phyloP scores from a whole-genome alignment of 2,888 invertebrate species.

The Piscicola geometra region DNA sequence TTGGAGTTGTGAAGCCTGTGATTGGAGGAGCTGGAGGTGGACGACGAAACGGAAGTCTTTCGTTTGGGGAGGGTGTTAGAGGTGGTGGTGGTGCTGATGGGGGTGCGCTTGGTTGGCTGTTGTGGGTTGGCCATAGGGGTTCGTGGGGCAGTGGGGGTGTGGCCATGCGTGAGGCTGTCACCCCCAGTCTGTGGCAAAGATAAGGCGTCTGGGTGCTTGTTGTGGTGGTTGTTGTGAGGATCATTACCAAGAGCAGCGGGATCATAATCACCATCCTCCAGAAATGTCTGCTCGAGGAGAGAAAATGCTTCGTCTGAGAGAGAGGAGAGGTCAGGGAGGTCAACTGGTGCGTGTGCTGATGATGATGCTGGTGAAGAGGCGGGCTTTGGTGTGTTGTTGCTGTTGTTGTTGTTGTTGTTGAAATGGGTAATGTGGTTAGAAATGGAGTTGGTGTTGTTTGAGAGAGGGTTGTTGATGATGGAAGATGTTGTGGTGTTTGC shows the following conservation, averaged over 20 bases:
- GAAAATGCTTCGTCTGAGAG: slow-evolving; percentile 10
- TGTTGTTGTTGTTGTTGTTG: slow-evolving; percentile 5
- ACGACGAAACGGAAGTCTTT: slow-evolving; percentile 21
- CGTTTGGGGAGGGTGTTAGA: slow-evolving; percentile 12
- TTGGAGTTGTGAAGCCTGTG: slow-evolving; percentile 5
- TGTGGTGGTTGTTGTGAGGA: too few relatives aligned
- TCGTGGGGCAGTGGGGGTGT: not conserved
- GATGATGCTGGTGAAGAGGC: not conserved
- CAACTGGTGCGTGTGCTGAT: not conserved
- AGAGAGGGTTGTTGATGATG: not conserved
- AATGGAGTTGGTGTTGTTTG: not conserved
- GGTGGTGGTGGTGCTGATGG: not conserved
- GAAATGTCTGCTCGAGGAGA: slow-evolving; percentile 4
- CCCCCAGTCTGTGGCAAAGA: too few relatives aligned
- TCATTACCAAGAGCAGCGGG: not conserved
- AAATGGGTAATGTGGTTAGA: not conserved
- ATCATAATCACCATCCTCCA: not conserved
- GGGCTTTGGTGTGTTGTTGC: not conserved
- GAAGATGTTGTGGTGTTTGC: not conserved
- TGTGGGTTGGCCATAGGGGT: not conserved
- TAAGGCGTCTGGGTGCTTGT: too few relatives aligned
- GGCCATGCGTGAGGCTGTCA: too few relatives aligned
- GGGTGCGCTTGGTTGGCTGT: not conserved
- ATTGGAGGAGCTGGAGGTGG: slow-evolving; percentile 10
- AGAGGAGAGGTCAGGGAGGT: not conserved